These are phyloP conservation scores for Speoplatyrhinus poulsoni DNA, from an alignment of 2,113 vertebrate genomes.

Conservation along the genomic window DNA sequence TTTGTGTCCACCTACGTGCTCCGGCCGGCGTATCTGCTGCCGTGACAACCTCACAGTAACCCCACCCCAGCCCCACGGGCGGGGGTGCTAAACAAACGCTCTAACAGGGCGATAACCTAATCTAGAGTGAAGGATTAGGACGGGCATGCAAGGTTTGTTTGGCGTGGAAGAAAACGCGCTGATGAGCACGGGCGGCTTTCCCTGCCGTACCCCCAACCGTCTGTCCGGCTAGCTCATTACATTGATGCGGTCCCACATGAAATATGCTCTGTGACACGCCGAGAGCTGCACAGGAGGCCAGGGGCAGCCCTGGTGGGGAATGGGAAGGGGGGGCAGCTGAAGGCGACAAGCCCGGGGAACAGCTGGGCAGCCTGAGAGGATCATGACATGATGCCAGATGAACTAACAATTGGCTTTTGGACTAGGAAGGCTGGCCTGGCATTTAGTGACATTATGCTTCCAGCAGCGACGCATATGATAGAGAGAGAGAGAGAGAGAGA, in stretches of 20 bases:
- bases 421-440: constrained; percentile 60
- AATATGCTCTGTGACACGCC: neutral
- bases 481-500: neutral
- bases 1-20: no score
- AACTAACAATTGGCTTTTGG: constrained; percentile 74
- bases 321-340: neutral
- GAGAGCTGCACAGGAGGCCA: constrained; percentile 12
- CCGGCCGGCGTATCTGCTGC: no score
- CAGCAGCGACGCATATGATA: constrained; percentile 45
- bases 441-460: constrained; percentile 76
- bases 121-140: no score
- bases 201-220: neutral
- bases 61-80: no score
- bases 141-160: no score
- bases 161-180: no score
- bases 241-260: no score
- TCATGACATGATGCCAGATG: constrained; percentile 61
- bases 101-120: no score
- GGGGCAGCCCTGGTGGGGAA: constrained; percentile 10
- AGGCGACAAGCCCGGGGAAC: constrained; percentile 26
- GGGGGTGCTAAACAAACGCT: no score
- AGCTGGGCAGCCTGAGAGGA: constrained; percentile 51
- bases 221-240: neutral
- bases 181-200: no score
- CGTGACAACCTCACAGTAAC: no score